Evolutionary conservation across 2,113 vertebrate species (phyloP).

Genomic region (Takifugu bimaculatus): DNA sequence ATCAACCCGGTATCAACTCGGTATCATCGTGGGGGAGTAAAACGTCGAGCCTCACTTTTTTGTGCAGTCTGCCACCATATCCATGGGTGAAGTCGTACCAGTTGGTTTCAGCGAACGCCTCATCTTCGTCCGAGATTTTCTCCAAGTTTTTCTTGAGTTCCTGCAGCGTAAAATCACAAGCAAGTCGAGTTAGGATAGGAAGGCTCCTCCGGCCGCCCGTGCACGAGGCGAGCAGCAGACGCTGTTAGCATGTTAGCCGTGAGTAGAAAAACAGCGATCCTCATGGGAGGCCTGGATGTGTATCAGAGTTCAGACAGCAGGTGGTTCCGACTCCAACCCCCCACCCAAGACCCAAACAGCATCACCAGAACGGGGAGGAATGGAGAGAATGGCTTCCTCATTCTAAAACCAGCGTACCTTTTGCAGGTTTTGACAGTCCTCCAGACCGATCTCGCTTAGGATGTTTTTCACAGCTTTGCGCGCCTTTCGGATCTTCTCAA

Average conservation of each 20-base stretch:
- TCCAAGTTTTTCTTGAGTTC: constrained; percentile 48
- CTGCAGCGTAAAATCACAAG: constrained; percentile 38
- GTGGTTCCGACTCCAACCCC: too few species aligned
- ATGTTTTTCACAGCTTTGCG: constrained; percentile 73
- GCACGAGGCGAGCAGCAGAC: too few species aligned
- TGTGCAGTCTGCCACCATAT: constrained; percentile 50
- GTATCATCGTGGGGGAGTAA: neutral
- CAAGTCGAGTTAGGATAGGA: neutral
- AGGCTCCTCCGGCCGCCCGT: neutral
- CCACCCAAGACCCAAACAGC: too few species aligned
- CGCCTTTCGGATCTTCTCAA: constrained; percentile 74
- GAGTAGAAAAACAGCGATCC: too few species aligned
- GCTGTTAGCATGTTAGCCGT: too few species aligned
- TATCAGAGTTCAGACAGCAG: too few species aligned
- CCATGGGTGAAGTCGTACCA: constrained; percentile 69
- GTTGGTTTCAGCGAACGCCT: constrained; percentile 56
- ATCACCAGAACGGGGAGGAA: too few species aligned
- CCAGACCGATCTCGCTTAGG: constrained; percentile 70
- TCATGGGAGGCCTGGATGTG: too few species aligned
- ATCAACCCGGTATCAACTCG: neutral
- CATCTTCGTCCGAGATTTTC: constrained; percentile 48
- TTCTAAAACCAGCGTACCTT: constrained; percentile 48
- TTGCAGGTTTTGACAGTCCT: constrained; percentile 65
- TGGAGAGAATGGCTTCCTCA: too few species aligned
- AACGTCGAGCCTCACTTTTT: constrained; percentile 59